Evolutionary conservation across 2,797 vertebrate genomes (phyloP).

Genomic region (Micromesistius poutassou): DNA sequence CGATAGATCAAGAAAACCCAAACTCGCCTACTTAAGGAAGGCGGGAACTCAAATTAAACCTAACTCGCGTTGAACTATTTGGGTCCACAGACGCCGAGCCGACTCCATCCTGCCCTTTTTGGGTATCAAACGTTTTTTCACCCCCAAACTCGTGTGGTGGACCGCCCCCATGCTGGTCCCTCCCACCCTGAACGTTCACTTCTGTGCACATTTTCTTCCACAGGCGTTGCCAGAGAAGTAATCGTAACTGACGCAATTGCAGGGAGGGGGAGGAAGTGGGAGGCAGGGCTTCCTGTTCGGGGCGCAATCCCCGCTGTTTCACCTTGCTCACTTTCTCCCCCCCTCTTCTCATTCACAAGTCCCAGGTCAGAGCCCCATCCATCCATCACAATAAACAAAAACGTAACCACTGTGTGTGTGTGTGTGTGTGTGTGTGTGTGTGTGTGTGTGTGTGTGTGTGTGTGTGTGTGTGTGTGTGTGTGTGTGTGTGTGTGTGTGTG

Average conservation of each 20-base stretch:
- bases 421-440: background rate
- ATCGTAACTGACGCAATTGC: constrained; percentile 60
- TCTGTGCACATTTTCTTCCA: constrained; percentile 63
- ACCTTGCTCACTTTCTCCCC: constrained; percentile 12
- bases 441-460: too few relatives aligned
- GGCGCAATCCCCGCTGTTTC: constrained; percentile 23
- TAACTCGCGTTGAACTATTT: constrained; percentile 56
- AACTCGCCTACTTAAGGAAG: constrained; percentile 58
- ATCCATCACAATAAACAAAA: background rate
- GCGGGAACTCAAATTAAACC: constrained; percentile 5
- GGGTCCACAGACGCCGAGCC: constrained; percentile 29
- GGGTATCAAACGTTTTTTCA: constrained; percentile 60
- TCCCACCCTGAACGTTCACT: constrained; percentile 53
- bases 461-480: too few relatives aligned
- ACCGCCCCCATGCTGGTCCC: constrained; percentile 20
- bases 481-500: too few relatives aligned
- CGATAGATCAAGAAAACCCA: constrained; percentile 31
- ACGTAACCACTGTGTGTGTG: background rate
- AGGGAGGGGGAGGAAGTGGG: constrained; percentile 45
- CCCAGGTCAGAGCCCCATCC: background rate
- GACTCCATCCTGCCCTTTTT: constrained; percentile 69
- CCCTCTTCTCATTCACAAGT: constrained; percentile 9
- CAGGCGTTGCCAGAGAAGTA: constrained; percentile 45
- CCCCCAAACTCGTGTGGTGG: constrained; percentile 35
- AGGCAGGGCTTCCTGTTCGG: constrained; percentile 53